Evolutionary conservation across 1,140 invertebrate species (phyloP).

Genomic region (Scaptomyza hsui): DNA sequence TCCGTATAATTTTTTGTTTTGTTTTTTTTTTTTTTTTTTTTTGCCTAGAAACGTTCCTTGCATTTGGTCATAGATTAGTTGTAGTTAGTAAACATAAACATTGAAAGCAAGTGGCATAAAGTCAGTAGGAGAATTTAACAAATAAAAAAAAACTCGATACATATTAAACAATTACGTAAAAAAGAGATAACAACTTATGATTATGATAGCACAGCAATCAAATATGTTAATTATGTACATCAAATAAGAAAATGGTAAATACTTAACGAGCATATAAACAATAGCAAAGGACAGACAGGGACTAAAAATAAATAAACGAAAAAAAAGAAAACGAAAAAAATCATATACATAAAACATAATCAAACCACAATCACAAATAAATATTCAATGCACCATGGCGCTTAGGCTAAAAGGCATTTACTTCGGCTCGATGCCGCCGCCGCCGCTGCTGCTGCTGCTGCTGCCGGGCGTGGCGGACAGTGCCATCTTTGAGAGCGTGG

Average conservation of each 20-base stretch:
- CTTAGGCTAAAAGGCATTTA: conserved; percentile 63
- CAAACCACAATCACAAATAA: conserved; percentile 20
- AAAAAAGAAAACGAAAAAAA: conserved; percentile 43
- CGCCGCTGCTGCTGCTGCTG: conserved; percentile 27
- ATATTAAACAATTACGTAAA: conserved; percentile 58
- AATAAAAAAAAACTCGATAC: conserved; percentile 15
- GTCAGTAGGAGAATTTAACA: neutral
- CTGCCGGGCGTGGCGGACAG: conserved; percentile 85
- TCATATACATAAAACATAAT: conserved; percentile 16
- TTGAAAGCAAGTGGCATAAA: neutral
- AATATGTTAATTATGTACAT: conserved; percentile 72
- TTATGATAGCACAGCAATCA: conserved; percentile 70
- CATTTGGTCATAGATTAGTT: conserved; percentile 50
- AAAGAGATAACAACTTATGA: conserved; percentile 72
- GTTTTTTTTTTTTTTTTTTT: neutral
- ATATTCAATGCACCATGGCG: conserved; percentile 51
- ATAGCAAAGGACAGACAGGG: conserved; percentile 60
- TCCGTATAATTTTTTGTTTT: neutral
- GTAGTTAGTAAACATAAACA: conserved; percentile 28
- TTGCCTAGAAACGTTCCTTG: conserved; percentile 50
- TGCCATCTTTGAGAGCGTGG: conserved; percentile 89
- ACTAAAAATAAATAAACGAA: conserved; percentile 63
- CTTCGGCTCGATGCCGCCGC: conserved; percentile 58
- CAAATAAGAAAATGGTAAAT: conserved; percentile 67
- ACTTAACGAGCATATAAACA: conserved; percentile 64